Base-by-base conservation (phyloP, 1,140 invertebrate genomes). In the Drosophila ironensis region DNA sequence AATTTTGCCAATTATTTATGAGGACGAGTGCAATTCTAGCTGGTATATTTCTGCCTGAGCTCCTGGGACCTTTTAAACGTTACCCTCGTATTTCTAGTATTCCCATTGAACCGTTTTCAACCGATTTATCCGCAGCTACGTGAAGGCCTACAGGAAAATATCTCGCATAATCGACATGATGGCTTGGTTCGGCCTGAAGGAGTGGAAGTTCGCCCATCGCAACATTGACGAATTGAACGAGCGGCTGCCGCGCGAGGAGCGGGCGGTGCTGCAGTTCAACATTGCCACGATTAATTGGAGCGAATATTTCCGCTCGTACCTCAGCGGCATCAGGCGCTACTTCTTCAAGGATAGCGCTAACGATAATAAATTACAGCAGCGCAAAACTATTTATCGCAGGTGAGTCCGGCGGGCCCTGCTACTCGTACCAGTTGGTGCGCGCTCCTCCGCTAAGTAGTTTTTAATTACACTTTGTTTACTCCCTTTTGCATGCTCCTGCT, bases 221-320 rank as follows among this genome's bases (percentile, higher is more conserved):
- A 90, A 90, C 70, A 90, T 90, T 80, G 76, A 76, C 60, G 78
- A 88, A 73, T 75, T 90, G 80, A 76, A 89, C 72, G 72, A 50
- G 7, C 42, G 78, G 66, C 46, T 90, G 46, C 70, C 70, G 8
- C 11, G 14, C 4, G 64, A 47, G 27, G 88, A 90, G 60, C 73
- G 78, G 30, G 53, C 67, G 28, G 44, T 73, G 61, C 67, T 90
- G 60, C 76, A 87, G 72, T 90, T 90, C 70, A 91, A 93, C 74
- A 81, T 93, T 9, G 80, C 89, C 38, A 87, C 90, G 42, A 89
- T 94, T 41, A 90, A 93, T 75, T 94, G 93, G 93, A 73, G 82
- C 3, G 90, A 91, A 67, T 94, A 93, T 87, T 90, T 93, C 42
- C 74, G 88, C 7, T 90, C 90, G 17, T 94, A 93, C 76, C 91